Conservation (phyloP, 2,888 invertebrate genomes). For the Tinea pellionella region DNA sequence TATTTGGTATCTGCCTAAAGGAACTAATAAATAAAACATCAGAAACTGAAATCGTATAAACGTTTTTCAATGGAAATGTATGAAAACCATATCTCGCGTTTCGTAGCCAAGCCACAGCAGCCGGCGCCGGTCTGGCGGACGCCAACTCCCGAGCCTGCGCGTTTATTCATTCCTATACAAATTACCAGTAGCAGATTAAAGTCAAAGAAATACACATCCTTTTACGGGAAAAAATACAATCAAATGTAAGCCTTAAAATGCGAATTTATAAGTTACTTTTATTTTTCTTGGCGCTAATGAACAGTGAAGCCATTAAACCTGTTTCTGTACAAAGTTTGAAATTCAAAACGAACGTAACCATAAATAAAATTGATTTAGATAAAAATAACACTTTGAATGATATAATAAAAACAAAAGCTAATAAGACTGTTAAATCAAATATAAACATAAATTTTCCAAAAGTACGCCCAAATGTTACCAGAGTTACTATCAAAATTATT, state of each 20-base stretch:
- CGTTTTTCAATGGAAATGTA: constrained; percentile 1
- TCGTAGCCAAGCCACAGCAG: constrained; percentile 2
- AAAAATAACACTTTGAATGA: neutral
- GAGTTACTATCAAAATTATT: constrained; percentile 29
- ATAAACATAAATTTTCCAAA: neutral
- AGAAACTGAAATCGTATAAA: neutral
- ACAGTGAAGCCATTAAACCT: neutral
- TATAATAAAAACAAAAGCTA: neutral
- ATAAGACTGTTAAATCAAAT: neutral
- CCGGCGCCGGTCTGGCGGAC: constrained; percentile 16
- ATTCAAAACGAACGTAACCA: neutral
- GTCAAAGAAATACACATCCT: neutral
- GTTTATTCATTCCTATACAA: neutral
- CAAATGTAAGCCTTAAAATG: neutral
- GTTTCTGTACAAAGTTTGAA: neutral
- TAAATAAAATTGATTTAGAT: neutral
- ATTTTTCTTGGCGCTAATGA: neutral
- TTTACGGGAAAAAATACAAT: neutral
- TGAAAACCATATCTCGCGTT: neutral
- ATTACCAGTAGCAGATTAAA: neutral
- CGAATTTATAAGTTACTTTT: neutral
- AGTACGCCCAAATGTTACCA: neutral
- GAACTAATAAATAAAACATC: neutral
- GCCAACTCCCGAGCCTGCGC: constrained; percentile 20
- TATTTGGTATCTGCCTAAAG: neutral